phyloP scores from a whole-genome alignment of 2,888 invertebrate genomes.

The Venusia cambrica region DNA sequence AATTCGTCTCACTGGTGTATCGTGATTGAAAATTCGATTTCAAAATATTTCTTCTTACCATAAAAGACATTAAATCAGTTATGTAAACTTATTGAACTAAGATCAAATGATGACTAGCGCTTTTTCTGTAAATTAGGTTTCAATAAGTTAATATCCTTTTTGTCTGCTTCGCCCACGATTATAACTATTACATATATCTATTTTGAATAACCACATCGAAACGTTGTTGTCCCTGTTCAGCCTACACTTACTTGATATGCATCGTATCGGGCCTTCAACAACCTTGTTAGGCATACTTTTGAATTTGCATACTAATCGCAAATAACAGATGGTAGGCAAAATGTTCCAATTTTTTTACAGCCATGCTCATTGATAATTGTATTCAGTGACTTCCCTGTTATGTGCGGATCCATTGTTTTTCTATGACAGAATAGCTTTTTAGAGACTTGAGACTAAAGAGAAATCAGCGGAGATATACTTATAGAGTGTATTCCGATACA shows the following conservation, averaged over 20 bases:
- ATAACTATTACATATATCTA: slow-evolving; percentile 32
- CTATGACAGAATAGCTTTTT: too few species aligned
- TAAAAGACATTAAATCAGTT: slow-evolving; percentile 4
- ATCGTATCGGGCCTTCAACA: slow-evolving; percentile 45
- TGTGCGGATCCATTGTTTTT: neutral
- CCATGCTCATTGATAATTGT: too few species aligned
- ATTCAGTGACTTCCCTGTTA: slow-evolving; percentile 5
- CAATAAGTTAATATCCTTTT: slow-evolving; percentile 35
- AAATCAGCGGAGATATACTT: too few species aligned
- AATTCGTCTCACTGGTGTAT: slow-evolving; percentile 38
- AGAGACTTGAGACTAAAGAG: too few species aligned
- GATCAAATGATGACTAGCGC: neutral
- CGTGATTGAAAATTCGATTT: slow-evolving; percentile 23
- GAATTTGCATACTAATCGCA: slow-evolving; percentile 33
- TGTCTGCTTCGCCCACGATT: slow-evolving; percentile 41
- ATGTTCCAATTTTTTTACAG: slow-evolving; percentile 49
- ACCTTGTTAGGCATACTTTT: slow-evolving; percentile 51
- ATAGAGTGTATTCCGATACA: too few species aligned
- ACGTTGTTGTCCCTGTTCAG: slow-evolving; percentile 35
- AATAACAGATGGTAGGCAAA: slow-evolving; percentile 32
- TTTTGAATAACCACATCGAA: slow-evolving; percentile 26
- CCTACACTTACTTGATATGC: slow-evolving; percentile 63
- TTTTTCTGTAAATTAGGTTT: slow-evolving; percentile 30
- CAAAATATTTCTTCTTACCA: slow-evolving; percentile 3
- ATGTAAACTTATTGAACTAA: neutral